Conservation (phyloP, 2,113 vertebrate species). For the Lophius piscatorius region DNA sequence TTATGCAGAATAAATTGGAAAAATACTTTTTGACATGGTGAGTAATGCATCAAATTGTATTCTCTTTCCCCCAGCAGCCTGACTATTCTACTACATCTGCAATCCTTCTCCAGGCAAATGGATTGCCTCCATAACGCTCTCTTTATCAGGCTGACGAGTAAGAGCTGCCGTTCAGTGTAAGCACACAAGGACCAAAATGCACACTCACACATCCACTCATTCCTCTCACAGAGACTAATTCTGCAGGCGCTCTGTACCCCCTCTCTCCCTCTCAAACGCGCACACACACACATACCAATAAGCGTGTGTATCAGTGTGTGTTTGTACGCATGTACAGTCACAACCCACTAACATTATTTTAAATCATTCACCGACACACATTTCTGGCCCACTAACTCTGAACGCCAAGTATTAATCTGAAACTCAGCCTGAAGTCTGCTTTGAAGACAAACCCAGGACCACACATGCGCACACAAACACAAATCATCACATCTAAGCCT, state of each 20-base stretch:
- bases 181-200: slow-evolving; percentile 41
- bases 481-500: slow-evolving; percentile 13
- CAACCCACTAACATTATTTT: slow-evolving; percentile 7
- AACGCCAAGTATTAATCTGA: slow-evolving; percentile 37
- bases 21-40: slow-evolving; percentile 73
- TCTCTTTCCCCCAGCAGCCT: slow-evolving; percentile 54
- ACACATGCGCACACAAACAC: slow-evolving; percentile 12
- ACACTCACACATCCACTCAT: slow-evolving; percentile 7
- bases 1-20: slow-evolving; percentile 64
- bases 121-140: slow-evolving; percentile 62
- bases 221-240: not conserved
- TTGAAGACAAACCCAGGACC: slow-evolving; percentile 15
- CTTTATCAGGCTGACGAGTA: slow-evolving; percentile 59
- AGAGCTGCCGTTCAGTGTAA: slow-evolving; percentile 54
- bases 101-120: slow-evolving; percentile 60
- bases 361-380: slow-evolving; percentile 25
- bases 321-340: slow-evolving; percentile 1
- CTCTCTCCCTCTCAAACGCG: too few relatives aligned
- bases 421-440: slow-evolving; percentile 28
- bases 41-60: slow-evolving; percentile 70
- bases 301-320: not conserved
- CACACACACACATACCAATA: not conserved
- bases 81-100: slow-evolving; percentile 57
- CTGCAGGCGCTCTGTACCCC: too few relatives aligned
- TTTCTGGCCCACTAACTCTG: slow-evolving; percentile 21